Evolutionary conservation across 2,888 invertebrate species (phyloP), one percentile per base, ranked within the genome.

Genomic region (Spodoptera exigua): DNA sequence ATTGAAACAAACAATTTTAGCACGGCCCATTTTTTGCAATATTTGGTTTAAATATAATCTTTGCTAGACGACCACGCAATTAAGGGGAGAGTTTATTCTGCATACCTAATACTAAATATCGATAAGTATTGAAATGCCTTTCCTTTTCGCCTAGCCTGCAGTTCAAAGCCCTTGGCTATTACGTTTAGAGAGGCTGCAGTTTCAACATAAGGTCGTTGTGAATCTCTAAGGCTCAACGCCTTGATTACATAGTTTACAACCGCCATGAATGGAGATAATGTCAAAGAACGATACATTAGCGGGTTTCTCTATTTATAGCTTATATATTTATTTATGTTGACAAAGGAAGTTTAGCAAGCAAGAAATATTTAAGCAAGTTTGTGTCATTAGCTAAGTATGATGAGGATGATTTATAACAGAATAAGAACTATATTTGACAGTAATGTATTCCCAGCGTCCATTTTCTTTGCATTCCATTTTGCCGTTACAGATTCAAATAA

Each of bases 141-240:
- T 52, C 37, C 39, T 59, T 59, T 57, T 16, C 41, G 27, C 40
- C 3, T 35, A 32, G 48, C 27, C 37, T 48, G 35, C 44, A 34
- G 37, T 45, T 35, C 60, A 52, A 44, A 52, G 60, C 43, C 44
- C 60, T 59, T 34, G 32, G 16, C 51, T 11, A 48, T 48, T 52
- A 52, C n/a, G 35, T 39, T 52, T 16, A 45, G 48, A 70, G 59
- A 65, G 35, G 32, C 54, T 44, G 13, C 53, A 47, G 37, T 9
- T 27, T 27, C 9, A 46, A 40, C 44, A 11, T 49, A 55, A 60
- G 65, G 51, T 68, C 47, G 34, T n/a, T 51, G 35, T 43, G 32
- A 11, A 55, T 56, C 44, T 35, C 47, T 13, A 54, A 51, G 41
- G 39, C 53, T 53, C 34, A 39, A 47, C 44, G 17, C 37, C 45